Evolutionary conservation across 2,888 invertebrate genomes (phyloP).

Genomic region (Bursaphelenchus okinawaensis): DNA sequence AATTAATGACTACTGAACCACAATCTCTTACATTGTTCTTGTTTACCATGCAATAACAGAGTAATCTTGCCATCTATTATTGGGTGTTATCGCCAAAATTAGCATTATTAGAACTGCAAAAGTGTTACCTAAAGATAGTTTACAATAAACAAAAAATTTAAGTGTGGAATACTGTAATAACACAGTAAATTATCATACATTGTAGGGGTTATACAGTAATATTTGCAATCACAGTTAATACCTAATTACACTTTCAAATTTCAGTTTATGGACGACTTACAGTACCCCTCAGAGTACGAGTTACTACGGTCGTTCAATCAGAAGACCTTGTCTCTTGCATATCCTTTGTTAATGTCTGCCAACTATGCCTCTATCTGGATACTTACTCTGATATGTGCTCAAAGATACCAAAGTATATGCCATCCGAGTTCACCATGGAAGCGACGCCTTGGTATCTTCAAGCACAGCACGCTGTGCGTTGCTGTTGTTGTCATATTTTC

Average conservation of each 20-base stretch:
- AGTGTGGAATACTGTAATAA: no score
- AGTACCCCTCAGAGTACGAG: constrained; percentile 14
- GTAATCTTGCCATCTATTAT: no score
- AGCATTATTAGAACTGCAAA: no score
- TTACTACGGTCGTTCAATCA: constrained; percentile 25
- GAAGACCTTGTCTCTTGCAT: constrained; percentile 26
- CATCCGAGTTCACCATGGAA: constrained; percentile 41
- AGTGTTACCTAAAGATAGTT: no score
- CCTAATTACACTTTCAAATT: constrained; percentile 15
- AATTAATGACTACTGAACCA: neutral
- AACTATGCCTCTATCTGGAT: constrained; percentile 49
- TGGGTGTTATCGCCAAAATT: no score
- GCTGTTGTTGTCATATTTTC: constrained; percentile 19
- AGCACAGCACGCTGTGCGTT: constrained; percentile 28
- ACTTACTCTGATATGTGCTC: constrained; percentile 42
- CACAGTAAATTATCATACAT: no score
- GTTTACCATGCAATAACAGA: neutral
- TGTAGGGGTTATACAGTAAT: no score
- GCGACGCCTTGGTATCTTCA: constrained; percentile 29
- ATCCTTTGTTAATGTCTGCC: constrained; percentile 41
- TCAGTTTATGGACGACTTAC: constrained; percentile 31
- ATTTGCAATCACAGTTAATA: no score
- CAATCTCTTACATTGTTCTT: neutral
- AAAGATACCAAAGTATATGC: constrained; percentile 44
- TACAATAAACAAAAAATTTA: no score